A percentile compares a stretch with the other conserved stretches of the same genome.
phyloP scores from a whole-genome alignment of 2,797 vertebrate species.

The Bryconaethiops microstoma region DNA sequence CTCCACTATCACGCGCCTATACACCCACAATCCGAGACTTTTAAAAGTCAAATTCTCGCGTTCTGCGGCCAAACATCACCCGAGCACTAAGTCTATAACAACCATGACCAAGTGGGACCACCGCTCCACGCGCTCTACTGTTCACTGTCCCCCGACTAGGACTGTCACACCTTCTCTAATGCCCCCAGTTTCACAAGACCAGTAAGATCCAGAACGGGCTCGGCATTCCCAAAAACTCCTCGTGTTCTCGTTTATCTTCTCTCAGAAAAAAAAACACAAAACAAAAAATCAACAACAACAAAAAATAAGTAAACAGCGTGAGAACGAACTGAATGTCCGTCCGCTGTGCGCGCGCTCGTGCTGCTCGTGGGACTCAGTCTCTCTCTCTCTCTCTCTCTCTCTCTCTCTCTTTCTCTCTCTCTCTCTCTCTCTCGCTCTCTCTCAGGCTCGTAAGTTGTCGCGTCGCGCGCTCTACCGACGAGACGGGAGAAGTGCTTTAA shows the following conservation, averaged over 20 bases:
- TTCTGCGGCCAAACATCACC: no score
- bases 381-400: not conserved
- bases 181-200: not conserved
- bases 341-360: not conserved
- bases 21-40: no score
- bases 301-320: no score
- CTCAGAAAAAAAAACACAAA: not conserved
- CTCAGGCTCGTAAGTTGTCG: constrained; percentile 37
- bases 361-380: not conserved
- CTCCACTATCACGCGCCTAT: not conserved
- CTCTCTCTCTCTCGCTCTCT: constrained; percentile 48
- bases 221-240: constrained; percentile 60
- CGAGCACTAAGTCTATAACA: no score
- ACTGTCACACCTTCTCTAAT: not conserved
- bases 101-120: no score
- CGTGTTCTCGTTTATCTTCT: constrained; percentile 37
- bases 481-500: no score
- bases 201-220: not conserved
- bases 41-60: no score
- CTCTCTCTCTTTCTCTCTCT: not conserved
- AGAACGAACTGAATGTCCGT: not conserved
- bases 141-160: not conserved
- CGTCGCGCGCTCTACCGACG: constrained; percentile 70
- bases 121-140: not conserved
- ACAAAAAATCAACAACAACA: no score